These are phyloP conservation scores for Dioctria rufipes DNA, from an alignment of 2,888 invertebrate species.

Conservation along the genomic window DNA sequence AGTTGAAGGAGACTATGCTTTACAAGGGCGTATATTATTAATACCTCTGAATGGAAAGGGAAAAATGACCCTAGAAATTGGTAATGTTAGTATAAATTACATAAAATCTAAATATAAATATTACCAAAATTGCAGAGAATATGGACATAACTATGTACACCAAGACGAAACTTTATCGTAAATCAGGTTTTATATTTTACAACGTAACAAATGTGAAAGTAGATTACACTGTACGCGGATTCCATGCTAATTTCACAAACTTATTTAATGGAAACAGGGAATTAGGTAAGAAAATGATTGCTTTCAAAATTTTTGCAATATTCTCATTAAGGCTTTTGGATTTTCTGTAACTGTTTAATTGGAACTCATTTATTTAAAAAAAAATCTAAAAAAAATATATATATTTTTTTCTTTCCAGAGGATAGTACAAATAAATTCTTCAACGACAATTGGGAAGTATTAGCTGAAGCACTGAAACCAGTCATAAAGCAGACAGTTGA, in stretches of 20 bases:
- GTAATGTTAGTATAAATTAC: slow-evolving; percentile 68
- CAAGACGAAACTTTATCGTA: slow-evolving; percentile 77
- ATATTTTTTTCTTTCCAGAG: slow-evolving; percentile 72
- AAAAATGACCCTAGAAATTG: slow-evolving; percentile 80
- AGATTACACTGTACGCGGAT: slow-evolving; percentile 79
- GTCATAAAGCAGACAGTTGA: slow-evolving; percentile 81
- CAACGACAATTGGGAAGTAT: slow-evolving; percentile 82
- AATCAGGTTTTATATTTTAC: slow-evolving; percentile 78
- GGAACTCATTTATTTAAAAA: too few species aligned
- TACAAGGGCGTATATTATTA: slow-evolving; percentile 79
- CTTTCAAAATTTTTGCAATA: background rate
- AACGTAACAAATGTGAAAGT: slow-evolving; percentile 79
- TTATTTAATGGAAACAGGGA: slow-evolving; percentile 82
- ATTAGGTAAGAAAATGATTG: slow-evolving; percentile 73
- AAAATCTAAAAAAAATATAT: too few species aligned
- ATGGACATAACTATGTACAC: slow-evolving; percentile 79
- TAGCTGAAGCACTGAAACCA: slow-evolving; percentile 80
- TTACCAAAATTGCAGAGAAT: slow-evolving; percentile 72
- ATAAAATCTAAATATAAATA: background rate
- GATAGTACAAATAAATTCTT: slow-evolving; percentile 83
- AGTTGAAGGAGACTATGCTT: slow-evolving; percentile 79
- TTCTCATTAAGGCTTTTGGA: background rate
- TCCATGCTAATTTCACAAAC: slow-evolving; percentile 80
- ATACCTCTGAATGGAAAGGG: slow-evolving; percentile 81
- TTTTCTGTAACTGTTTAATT: background rate